Evolutionary conservation across 2,797 vertebrate genomes (phyloP), one percentile per base, ranked within the genome.

Genomic region (Trematomus bernacchii): DNA sequence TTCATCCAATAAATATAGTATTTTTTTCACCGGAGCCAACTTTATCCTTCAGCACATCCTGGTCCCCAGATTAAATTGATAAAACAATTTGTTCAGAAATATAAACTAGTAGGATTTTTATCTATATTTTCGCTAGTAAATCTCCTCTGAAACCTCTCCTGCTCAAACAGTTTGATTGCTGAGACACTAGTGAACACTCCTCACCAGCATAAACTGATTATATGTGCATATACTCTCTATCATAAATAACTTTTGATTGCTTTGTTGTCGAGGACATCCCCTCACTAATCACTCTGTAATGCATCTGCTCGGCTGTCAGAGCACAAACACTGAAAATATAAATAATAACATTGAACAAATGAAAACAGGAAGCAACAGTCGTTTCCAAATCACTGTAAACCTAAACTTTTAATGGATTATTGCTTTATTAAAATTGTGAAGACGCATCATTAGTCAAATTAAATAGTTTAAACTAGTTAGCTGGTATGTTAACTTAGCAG

Each of bases 351-450:
- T 33, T 40, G 43, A 65, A 65, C 10, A 66, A 11, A 59, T 44
- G 42, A 54, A 46, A 73, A 27, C 18, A 23, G 21, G 15, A 48
- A 37, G 30, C 4, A 23, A 37, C 14, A 9, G n/a, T 42, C 5
- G 14, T 42, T 6, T 30, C 30, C 1, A 52, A 75, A 50, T 58
- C 2, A 0, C 10, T 46, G 6, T 50, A 37, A 52, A 71, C 16
- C 13, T 33, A 42, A 65, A 63, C 33, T 19, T 64, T 19, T 53
- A 61, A 33, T 42, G 19, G 6, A n/a, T 78, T 79, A 66, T 78
- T 90, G 82, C 79, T 84, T 68, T 62, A 43, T 68, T 64, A 19
- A 69, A 76, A 62, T 3, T 18, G 40, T 40, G 37, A 63, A 27
- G 6, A 15, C 55, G 30, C 14, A 37, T 48, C 0, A 47, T 52